Evolutionary conservation across 2,797 vertebrate genomes (phyloP), one percentile per base, ranked within the genome.

Genomic region (Lutjanus argentimaculatus): DNA sequence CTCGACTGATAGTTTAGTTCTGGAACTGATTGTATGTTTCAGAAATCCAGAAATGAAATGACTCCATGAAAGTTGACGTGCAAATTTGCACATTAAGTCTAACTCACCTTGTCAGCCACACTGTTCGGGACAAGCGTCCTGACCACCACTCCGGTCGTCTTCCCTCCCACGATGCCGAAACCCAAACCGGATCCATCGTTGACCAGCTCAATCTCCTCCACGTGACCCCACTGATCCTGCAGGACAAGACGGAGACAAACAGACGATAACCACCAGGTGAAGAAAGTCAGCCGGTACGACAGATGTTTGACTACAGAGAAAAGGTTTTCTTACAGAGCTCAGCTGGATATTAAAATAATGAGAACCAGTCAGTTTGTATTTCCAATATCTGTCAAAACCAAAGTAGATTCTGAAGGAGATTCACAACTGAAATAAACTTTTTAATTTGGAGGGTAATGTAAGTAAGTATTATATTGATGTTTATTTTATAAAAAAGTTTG

Each of bases 141-240:
- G 80, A 99, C 98, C 71, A 99, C 97, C 74, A 98, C 97, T 0
- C 98, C 98, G 8, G 91, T 94, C 6, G 93, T 93, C 92, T 96
- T 98, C 75, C 97, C 98, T 67, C 98, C 98, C 67, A 99, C 98
- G 43, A 99, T 99, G 82, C 98, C 98, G 77, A 99, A 99, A 51
- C 98, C 98, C 91, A 99, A 93, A 80, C 98, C 98, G 0, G 97
- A 98, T 14, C 98, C 98, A 30, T 99, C 97, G 52, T 99, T 99
- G 85, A 97, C 81, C 86, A 99, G 96, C 87, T 98, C 95, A 75
- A 99, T 96, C 62, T 99, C 97, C 93, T 99, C 97, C 84, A 96
- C 2, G 0, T 97, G 97, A 68, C 95, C 96, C 98, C 98, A 99
- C 40, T 75, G 91, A 56, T 95, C 95, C 98, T 99, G 90, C 22